Base-by-base conservation (phyloP, 2,888 invertebrate species). In the Agonopterix arenella region DNA sequence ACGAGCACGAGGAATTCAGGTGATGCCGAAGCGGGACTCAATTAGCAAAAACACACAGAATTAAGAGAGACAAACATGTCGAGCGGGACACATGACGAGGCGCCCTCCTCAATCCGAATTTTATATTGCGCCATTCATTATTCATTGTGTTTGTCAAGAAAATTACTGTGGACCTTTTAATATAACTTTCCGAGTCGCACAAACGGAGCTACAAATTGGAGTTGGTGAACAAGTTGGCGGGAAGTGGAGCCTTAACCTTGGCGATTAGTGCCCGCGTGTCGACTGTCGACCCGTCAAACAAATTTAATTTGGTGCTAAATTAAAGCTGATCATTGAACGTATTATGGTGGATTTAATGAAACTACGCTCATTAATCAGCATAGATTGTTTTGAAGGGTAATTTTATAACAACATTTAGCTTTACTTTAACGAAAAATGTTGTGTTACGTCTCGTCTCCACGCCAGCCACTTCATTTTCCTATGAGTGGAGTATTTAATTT, bases 141-240 rank as follows among this genome's bases (percentile, higher is more conserved):
- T 84, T 83, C 83, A 82, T 84, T 78, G 76, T 81, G 81, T 86
- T 85, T 86, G 84, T 82, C 74, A 80, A 84, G 84, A 81, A 85
- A 84, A 85, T 85, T 83, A 84, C 84, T 81, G 80, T 85, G 81
- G 82, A 79, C 84, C 84, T 89, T 89, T 89, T 90, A 89, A 90
- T 88, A 89, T 90, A 89, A 90, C 79, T 84, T 83, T 74, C 70
- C 70, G 70, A 78, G 73, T 76, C 71, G 68, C 71, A 77, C 77
- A 76, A 77, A 75, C 73, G 77, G 69, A 72, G 76, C 73, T 79
- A 74, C 78, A 81, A 84, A 80, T 81, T 83, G 80, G 81, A 81
- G 80, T 83, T 81, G 57, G 72, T 59, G 76, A 80, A 76, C 71
- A 78, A 83, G 78, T 82, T 77, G 57, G 69, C 58, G 66, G 61